phyloP scores from a whole-genome alignment of 1,140 invertebrate species.

The Conus ventricosus region DNA sequence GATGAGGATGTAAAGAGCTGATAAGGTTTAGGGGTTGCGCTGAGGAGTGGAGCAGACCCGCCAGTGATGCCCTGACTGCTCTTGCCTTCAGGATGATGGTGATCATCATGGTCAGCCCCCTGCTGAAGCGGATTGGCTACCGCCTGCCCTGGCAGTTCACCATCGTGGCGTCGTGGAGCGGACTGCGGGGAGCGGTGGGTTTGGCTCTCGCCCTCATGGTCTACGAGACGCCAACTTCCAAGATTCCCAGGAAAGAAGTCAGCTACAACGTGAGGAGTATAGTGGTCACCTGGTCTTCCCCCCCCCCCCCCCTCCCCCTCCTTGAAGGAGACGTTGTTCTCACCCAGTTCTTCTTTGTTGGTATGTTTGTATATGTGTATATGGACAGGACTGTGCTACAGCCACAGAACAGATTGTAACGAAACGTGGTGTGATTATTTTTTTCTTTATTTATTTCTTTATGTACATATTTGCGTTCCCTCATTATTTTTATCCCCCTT shows the following conservation, averaged over 20 bases:
- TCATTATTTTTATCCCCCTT: too few relatives aligned
- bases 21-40: not conserved
- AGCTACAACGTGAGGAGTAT: constrained; percentile 29
- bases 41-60: not conserved
- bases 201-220: constrained; percentile 75
- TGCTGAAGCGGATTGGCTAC: constrained; percentile 74
- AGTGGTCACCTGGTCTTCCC: too few relatives aligned
- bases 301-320: too few relatives aligned
- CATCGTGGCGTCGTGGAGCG: constrained; percentile 75
- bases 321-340: too few relatives aligned
- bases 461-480: too few relatives aligned
- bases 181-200: constrained; percentile 76
- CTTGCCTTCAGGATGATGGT: constrained; percentile 61
- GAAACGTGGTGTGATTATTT: too few relatives aligned
- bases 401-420: too few relatives aligned
- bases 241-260: constrained; percentile 61
- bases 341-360: too few relatives aligned
- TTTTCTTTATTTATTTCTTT: too few relatives aligned
- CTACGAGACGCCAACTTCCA: constrained; percentile 58
- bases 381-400: too few relatives aligned
- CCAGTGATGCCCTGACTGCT: not conserved
- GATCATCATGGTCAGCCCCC: constrained; percentile 72
- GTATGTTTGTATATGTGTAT: too few relatives aligned
- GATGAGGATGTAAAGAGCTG: too few relatives aligned
- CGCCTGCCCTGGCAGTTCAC: constrained; percentile 74